Evolutionary conservation across 1,140 invertebrate species (phyloP), one percentile per base, ranked within the genome.

Genomic region (Gonatopus flavifemur): DNA sequence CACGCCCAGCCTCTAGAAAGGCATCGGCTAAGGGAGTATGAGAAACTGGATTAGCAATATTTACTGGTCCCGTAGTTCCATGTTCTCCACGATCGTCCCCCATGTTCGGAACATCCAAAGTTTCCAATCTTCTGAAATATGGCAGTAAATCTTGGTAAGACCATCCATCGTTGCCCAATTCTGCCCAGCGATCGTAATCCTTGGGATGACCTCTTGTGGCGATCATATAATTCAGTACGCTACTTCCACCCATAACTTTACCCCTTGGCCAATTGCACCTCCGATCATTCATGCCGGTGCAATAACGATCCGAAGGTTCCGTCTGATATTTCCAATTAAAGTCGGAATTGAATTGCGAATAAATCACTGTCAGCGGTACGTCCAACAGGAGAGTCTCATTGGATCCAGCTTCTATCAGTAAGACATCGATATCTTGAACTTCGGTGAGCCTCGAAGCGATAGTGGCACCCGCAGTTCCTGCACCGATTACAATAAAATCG

Each of bases 301-400:
- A 71, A 5, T 74, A 70, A 0, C 19, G 40, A 12, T 68, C 37
- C 44, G 81, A 82, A 1, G 82, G 83, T 42, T 86, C 84, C 0
- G 86, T 89, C 15, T 78, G 66, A 62, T 88, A 88, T 31, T 79
- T 79, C 88, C 87, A 89, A 69, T 89, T 87, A 25, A 83, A 82
- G 38, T 76, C 81, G 21, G 71, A 62, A 2, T 79, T 78, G 32
- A 80, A 76, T 52, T 89, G 86, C 10, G 88, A 58, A 44, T 82
- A 81, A 37, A 83, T 83, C 0, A 82, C 84, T 3, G 85, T 28
- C 0, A 88, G 61, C 0, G 87, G 86, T 5, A 89, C 78, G 59
- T 88, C 86, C 86, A 88, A 88, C 10, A 86, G 46, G 2, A 83
- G 74, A 42, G 77, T 83, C 54, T 82, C 80, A 3, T 67, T 57